Base-by-base conservation (phyloP, 2,113 vertebrate genomes). In the Pitta sordida region DNA sequence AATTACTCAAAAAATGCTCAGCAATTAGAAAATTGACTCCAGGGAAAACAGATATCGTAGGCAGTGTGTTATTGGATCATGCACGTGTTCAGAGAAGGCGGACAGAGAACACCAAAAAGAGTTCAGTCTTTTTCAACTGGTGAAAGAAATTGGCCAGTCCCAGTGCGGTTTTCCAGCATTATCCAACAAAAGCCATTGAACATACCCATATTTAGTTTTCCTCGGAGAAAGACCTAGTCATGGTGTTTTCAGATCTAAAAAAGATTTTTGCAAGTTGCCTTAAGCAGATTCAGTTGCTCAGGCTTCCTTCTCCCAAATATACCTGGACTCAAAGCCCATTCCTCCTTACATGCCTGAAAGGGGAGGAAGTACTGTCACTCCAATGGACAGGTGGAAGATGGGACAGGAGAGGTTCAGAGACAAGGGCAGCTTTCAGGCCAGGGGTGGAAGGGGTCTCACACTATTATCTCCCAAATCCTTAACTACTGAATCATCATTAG, bases 291-390 rank as follows among this genome's bases (percentile, higher is more conserved):
- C 13, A 53, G 30, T 44, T 59, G 7, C 21, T 77, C 15, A 49
- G 10, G 3, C 9, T 77, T 88, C 53, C 52, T 81, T 48, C 11
- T 6, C 5, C 29, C 29, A 74, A 44, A 41, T 6, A n/a, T 8
- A 58, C 4, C 70, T 8, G 14, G 43, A 8, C 8, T 7, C 36
- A 83, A 64, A 64, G 21, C 29, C n/a, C 32, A 15, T 3, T 18
- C 69, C 9, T 37, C 22, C 26, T 26, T 39, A 15, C 0, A 0
- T 18, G 17, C 13, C 76, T 26, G 3, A 11, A 55, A 30, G 6
- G 34, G 64, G 46, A 44, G 22, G 15, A 46, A 69, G 9, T 30
- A 12, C n/a, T 48, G 17, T 59, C 51, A 17, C 20, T 52, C 24
- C 12, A n/a, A 9, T 59, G 73, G 55, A 36, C 32, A 44, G 64